Percentiles rank a stretch among this genome's conserved stretches.
Evolutionary conservation across 1,140 invertebrate genomes (phyloP).

Genomic region (Tetragnatha versicolor): DNA sequence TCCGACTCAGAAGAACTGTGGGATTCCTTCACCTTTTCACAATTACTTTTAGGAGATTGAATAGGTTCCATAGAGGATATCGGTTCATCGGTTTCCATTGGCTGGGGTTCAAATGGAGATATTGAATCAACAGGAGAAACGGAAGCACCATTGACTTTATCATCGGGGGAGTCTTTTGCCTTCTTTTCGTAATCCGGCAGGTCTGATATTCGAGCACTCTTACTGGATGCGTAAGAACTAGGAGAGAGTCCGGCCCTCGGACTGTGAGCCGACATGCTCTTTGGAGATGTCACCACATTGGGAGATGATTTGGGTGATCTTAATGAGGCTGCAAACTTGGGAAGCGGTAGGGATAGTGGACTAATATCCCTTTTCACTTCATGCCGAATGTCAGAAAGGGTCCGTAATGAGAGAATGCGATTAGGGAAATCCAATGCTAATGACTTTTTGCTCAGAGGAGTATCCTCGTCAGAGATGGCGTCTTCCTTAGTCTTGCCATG

Average conservation of each 20-base stretch:
- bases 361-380: conserved; percentile 56
- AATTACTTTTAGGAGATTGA: conserved; percentile 41
- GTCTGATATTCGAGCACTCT: conserved; percentile 27
- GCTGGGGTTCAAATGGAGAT: conserved; percentile 16
- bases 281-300: conserved; percentile 56
- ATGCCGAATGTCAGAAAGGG: conserved; percentile 18
- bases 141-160: conserved; percentile 32
- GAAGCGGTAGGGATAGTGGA: conserved; percentile 80
- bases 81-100: conserved; percentile 10
- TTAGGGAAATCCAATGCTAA: conserved; percentile 20
- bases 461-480: conserved; percentile 10
- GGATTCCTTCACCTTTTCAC: conserved; percentile 33
- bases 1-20: conserved; percentile 63
- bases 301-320: conserved; percentile 58
- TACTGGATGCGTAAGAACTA: conserved; percentile 42
- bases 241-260: conserved; percentile 51
- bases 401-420: background rate
- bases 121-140: conserved; percentile 25
- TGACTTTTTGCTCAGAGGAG: conserved; percentile 23
- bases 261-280: conserved; percentile 51
- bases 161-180: conserved; percentile 27
- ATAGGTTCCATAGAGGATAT: conserved; percentile 30
- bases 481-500: conserved; percentile 27
- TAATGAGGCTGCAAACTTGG: conserved; percentile 78
- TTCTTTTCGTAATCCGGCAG: conserved; percentile 42